These are phyloP conservation scores for Melinaea menophilus DNA, from an alignment of 2,888 invertebrate genomes.

Conservation along the genomic window DNA sequence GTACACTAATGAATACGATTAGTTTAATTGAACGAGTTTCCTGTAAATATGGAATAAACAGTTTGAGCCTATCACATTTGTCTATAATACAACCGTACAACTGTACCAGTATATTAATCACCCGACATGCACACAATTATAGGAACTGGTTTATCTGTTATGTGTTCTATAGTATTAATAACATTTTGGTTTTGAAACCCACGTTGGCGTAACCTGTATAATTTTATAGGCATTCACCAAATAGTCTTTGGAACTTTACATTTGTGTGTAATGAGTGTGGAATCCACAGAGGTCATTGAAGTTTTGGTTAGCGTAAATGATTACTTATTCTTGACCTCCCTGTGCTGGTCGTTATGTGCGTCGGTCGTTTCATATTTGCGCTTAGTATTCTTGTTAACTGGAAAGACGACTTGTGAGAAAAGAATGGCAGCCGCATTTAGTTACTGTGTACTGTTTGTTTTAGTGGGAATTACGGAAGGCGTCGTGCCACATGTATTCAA, in stretches of 20 bases:
- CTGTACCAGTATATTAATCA: no score
- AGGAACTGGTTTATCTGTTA: constrained; percentile 12
- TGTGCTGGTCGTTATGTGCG: constrained; percentile 31
- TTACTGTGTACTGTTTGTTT: constrained; percentile 16
- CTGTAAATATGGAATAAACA: no score
- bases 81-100: no score
- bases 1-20: no score
- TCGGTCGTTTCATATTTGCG: constrained; percentile 26
- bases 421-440: constrained; percentile 21
- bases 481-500: constrained; percentile 16
- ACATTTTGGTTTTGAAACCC: no score
- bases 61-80: no score
- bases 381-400: constrained; percentile 27
- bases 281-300: background rate
- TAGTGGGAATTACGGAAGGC: background rate
- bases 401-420: constrained; percentile 25
- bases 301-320: constrained; percentile 9
- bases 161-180: constrained; percentile 18
- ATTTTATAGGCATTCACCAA: no score
- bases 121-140: background rate
- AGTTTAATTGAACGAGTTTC: no score
- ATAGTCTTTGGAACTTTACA: constrained; percentile 15
- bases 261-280: constrained; percentile 14
- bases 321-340: constrained; percentile 18
- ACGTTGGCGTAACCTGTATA: no score